A percentile compares a stretch with the other conserved stretches of the same genome.
Evolutionary conservation across 2,888 invertebrate genomes (phyloP).

Genomic region (Leptopilina myrica): DNA sequence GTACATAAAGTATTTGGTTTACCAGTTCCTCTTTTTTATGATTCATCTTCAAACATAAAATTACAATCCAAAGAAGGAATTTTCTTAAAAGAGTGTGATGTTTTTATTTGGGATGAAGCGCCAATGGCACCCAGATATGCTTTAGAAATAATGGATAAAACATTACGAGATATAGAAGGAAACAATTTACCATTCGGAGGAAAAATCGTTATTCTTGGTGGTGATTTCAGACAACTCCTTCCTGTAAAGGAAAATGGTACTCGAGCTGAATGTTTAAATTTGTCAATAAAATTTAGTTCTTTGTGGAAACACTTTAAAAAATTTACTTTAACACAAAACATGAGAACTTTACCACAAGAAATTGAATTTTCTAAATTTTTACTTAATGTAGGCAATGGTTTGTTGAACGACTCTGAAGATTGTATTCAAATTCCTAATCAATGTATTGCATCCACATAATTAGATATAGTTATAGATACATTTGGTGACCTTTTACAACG

Average conservation of each 20-base stretch:
- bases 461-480: slow-evolving; percentile 50
- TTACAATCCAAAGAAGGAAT: slow-evolving; percentile 38
- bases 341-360: slow-evolving; percentile 40
- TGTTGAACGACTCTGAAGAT: slow-evolving; percentile 31
- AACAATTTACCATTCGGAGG: slow-evolving; percentile 47
- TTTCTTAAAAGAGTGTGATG: slow-evolving; percentile 42
- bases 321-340: slow-evolving; percentile 44
- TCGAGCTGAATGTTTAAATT: slow-evolving; percentile 45
- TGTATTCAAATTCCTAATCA: slow-evolving; percentile 43
- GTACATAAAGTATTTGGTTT: not conserved
- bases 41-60: slow-evolving; percentile 46
- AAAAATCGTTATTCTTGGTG: slow-evolving; percentile 41
- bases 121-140: no score
- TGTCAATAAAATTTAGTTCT: slow-evolving; percentile 43
- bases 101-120: not conserved
- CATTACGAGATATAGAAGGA: not conserved
- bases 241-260: slow-evolving; percentile 43
- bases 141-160: no score
- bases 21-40: slow-evolving; percentile 39
- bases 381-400: slow-evolving; percentile 47
- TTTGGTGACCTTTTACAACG: slow-evolving; percentile 47
- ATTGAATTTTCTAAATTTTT: slow-evolving; percentile 47
- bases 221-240: slow-evolving; percentile 45
- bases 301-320: slow-evolving; percentile 7
- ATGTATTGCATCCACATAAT: slow-evolving; percentile 43